Conservation (phyloP, 2,888 invertebrate species). For the Parnassius orleans region DNA sequence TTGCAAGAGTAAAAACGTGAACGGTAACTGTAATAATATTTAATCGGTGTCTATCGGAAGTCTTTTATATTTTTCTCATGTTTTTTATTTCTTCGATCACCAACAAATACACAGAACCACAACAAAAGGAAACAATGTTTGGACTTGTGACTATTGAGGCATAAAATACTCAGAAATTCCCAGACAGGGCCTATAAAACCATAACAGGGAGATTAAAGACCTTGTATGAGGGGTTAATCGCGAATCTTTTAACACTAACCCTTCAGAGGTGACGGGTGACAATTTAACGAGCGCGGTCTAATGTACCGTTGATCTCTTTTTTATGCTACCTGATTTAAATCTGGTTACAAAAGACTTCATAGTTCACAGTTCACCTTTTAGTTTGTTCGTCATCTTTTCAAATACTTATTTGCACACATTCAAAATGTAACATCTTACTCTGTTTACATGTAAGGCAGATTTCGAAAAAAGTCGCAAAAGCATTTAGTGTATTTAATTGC, state of each 20-base stretch:
- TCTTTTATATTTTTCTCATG: slow-evolving; percentile 26
- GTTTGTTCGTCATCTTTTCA: background rate
- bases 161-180: slow-evolving; percentile 67
- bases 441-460: too few species aligned
- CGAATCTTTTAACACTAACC: slow-evolving; percentile 45
- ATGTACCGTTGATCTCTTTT: slow-evolving; percentile 33
- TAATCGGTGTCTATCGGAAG: slow-evolving; percentile 5
- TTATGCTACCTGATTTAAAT: slow-evolving; percentile 46
- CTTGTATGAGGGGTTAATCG: slow-evolving; percentile 55
- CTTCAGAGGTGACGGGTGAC: slow-evolving; percentile 53
- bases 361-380: slow-evolving; percentile 12
- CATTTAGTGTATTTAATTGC: too few species aligned
- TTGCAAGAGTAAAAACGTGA: too few species aligned
- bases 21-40: slow-evolving; percentile 8
- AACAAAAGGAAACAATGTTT: slow-evolving; percentile 61
- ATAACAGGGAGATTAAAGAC: slow-evolving; percentile 45
- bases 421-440: too few species aligned
- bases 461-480: too few species aligned
- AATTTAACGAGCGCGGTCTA: slow-evolving; percentile 48
- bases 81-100: slow-evolving; percentile 36
- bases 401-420: too few species aligned
- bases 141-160: slow-evolving; percentile 59
- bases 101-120: slow-evolving; percentile 49
- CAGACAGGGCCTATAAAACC: slow-evolving; percentile 49
- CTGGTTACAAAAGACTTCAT: slow-evolving; percentile 18